Evolutionary conservation across 1,140 invertebrate species (phyloP).

Genomic region (Drosophila lini): DNA sequence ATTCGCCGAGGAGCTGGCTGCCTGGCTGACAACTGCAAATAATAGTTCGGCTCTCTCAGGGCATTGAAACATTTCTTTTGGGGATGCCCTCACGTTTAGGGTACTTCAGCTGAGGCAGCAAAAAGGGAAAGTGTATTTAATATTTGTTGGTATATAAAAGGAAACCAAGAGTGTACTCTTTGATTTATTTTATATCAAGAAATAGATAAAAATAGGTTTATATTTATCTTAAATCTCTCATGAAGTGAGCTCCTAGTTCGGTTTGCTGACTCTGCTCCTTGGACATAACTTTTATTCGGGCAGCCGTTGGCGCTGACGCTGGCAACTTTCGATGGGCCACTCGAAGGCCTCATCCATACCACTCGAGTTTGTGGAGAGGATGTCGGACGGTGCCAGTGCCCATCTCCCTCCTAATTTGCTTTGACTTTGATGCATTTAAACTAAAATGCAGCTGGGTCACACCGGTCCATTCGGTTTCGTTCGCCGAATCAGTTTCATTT

Average conservation of each 20-base stretch:
- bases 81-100: constrained; percentile 1
- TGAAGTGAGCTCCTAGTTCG: not conserved
- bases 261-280: not conserved
- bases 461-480: constrained; percentile 18
- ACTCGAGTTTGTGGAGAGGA: constrained; percentile 2
- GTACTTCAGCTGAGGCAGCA: constrained; percentile 7
- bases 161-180: no score
- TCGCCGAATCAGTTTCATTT: constrained; percentile 46
- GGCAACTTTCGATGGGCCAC: constrained; percentile 58
- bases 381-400: not conserved
- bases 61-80: constrained; percentile 26
- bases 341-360: constrained; percentile 19
- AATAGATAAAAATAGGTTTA: not conserved
- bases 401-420: constrained; percentile 45
- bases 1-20: constrained; percentile 24
- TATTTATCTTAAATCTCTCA: not conserved
- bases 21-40: constrained; percentile 74
- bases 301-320: constrained; percentile 45
- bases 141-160: no score
- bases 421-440: constrained; percentile 71
- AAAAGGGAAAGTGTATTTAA: not conserved
- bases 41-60: constrained; percentile 57
- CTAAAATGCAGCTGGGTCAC: constrained; percentile 65
- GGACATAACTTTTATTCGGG: constrained; percentile 26
- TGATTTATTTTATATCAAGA: not conserved